Base-by-base conservation (phyloP, 1,140 invertebrate species). In the Atta cephalotes region DNA sequence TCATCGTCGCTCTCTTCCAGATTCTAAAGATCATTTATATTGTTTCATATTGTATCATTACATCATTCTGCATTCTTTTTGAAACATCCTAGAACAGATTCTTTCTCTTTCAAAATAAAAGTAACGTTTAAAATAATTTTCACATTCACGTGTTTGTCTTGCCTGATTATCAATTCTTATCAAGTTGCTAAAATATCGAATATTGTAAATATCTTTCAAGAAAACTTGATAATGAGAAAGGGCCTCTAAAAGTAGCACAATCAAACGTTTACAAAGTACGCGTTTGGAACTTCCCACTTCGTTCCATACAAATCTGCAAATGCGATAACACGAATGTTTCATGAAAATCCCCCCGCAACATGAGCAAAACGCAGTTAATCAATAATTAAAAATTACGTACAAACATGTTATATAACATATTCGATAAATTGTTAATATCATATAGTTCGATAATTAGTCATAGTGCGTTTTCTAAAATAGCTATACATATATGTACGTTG, bases 301-400 rank as follows among this genome's bases (percentile, higher is more conserved):
- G 31, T 14, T 21, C 7, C n/a, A 6, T n/a, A 31, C 80, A 18
- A n/a, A 70, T 70, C 31, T 35, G 28, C 56, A 39, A 82, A 82
- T 60, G 53, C 51, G 53, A 58, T 63, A 82, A 82, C 66, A 60
- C 25, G 79, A 58, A 81, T 51, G n/a, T 80, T 68, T 80, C 16
- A 58, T 74, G 56, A 51, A 84, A 76, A 76, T 84, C 12, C 51
- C 62, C 45, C 80, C 56, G 70, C 86, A 92, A 93, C 87, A 92
- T 90, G 91, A 93, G 91, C 91, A 92, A 93, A 93, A 92, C 84
- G 88, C 90, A 93, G 88, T 92, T 77, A 90, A 92, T 92, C 87
- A 88, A 92, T 91, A 90, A 92, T 81, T 35, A 84, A 84, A 84
- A 74, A 63, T 84, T 76, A 84, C 80, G 91, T 93, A 92, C 88